Conservation (phyloP, 2,888 invertebrate species). For the Drosophila barbarae region DNA sequence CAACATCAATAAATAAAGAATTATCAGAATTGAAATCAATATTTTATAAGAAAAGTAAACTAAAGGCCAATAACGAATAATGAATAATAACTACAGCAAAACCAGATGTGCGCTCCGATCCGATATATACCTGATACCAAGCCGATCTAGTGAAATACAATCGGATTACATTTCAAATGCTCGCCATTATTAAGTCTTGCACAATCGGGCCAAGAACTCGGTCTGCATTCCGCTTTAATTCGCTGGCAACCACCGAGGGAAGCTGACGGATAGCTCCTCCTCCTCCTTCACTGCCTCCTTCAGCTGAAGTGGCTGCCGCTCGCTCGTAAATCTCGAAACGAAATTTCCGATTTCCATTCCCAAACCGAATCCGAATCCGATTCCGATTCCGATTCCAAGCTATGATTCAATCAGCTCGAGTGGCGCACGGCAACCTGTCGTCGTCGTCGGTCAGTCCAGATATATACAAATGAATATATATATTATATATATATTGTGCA, state of each 20-base stretch:
- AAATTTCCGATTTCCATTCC: slow-evolving; percentile 12
- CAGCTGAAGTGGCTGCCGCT: slow-evolving; percentile 13
- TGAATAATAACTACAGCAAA: too few species aligned
- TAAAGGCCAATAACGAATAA: too few species aligned
- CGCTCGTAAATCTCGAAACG: slow-evolving; percentile 27
- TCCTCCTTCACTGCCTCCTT: neutral
- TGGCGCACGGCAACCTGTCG: slow-evolving; percentile 34
- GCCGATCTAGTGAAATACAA: neutral
- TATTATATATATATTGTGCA: neutral
- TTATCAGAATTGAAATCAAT: neutral
- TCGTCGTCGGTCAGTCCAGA: slow-evolving; percentile 9
- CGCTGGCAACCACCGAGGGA: slow-evolving; percentile 3
- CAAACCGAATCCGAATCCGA: neutral
- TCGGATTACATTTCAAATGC: slow-evolving; percentile 3
- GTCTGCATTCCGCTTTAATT: slow-evolving; percentile 19
- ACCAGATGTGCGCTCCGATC: neutral
- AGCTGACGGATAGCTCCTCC: slow-evolving; percentile 3
- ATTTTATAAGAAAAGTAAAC: neutral
- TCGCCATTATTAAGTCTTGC: neutral
- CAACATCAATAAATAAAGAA: neutral
- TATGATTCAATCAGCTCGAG: slow-evolving; percentile 38
- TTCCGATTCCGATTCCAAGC: neutral
- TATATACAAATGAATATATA: slow-evolving; percentile 8
- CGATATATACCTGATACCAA: neutral
- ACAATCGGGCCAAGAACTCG: slow-evolving; percentile 10